These are phyloP conservation scores for Sycon ciliatum DNA, from an alignment of 37 sponge, comb jelly and placozoan species.

Conservation along the genomic window DNA sequence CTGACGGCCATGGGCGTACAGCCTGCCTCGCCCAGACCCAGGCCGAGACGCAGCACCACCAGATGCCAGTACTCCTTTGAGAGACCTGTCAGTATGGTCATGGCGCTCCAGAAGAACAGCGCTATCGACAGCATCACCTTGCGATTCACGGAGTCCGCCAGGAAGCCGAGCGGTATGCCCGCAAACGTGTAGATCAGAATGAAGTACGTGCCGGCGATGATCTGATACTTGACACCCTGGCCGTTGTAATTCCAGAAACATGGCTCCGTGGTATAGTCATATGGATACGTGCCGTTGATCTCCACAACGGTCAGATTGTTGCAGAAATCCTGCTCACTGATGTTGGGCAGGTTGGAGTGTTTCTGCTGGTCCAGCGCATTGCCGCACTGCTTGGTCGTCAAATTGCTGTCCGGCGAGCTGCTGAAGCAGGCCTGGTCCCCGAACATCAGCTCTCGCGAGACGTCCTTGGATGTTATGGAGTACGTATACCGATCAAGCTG, in stretches of 20 bases:
- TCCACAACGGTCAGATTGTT: too few relatives aligned
- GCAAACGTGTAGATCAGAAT: slow-evolving; percentile 63
- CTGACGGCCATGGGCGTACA: slow-evolving; percentile 67
- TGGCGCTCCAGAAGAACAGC: slow-evolving; percentile 53
- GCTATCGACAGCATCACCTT: slow-evolving; percentile 42
- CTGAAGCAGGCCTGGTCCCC: slow-evolving; percentile 42
- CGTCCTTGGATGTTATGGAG: slow-evolving; percentile 44
- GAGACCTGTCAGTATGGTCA: slow-evolving; percentile 58
- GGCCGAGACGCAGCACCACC: slow-evolving; percentile 42
- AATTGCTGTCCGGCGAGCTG: neutral
- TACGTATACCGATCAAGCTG: slow-evolving; percentile 73
- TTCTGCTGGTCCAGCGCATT: too few relatives aligned
- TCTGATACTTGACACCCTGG: slow-evolving; percentile 47
- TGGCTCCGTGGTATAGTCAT: slow-evolving; percentile 29
- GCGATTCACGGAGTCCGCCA: slow-evolving; percentile 56
- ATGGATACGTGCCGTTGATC: neutral
- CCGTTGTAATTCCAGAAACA: slow-evolving; percentile 40
- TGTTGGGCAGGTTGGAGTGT: too few relatives aligned
- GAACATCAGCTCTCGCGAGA: slow-evolving; percentile 50
- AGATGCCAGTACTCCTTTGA: slow-evolving; percentile 52
- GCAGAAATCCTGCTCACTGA: too few relatives aligned
- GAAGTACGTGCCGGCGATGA: slow-evolving; percentile 70
- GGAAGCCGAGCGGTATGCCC: slow-evolving; percentile 48
- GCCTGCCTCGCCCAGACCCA: slow-evolving; percentile 71
- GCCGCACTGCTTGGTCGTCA: neutral